Base-by-base conservation (phyloP, 1,140 invertebrate species). In the Drosophila guanche region DNA sequence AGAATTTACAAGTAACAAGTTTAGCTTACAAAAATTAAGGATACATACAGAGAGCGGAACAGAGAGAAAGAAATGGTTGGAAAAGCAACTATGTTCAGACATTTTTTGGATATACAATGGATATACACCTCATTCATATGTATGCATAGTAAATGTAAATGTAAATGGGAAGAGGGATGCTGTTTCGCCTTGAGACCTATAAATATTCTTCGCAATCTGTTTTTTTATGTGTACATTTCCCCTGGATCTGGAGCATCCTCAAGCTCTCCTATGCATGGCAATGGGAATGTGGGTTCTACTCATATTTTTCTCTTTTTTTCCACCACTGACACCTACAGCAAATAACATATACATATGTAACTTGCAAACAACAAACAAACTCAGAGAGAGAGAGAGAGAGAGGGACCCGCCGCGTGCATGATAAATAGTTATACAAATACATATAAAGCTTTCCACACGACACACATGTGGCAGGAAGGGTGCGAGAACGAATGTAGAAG, bases 241-340 rank as follows among this genome's bases (percentile, higher is more conserved):
- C 22, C 66, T 69, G 52, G 27, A 43, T 42, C 54, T 40, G n/a
- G 14, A 47, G 29, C 40, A 42, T 47, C 50, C 52, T 67, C 29
- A 53, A 75, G 48, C 40, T 29, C 41, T 51, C 57, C 45, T 55
- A 50, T 57, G 25, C 10, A 37, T 37, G 33, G 10, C 16, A 20
- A 20, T 20, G 16, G 16, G 16, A 1, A 20, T 20, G 25, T 10
- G 10, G 33, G 8, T 29, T 46, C 54, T 53, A 40, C 48, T 71
- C 41, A 57, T 57, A 43, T 29, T 56, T 40, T 47, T 56, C 16
- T 69, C 33, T 56, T 37, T 53, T 61, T 74, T 67, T 75, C 59
- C 69, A 81, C 66, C 83, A 80, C 61, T 59, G 54, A 60, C 83
- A 86, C 81, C 81, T 71, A 86, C 81, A 86, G 81, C 81, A 85